Evolutionary conservation across 2,113 vertebrate species (phyloP).

Genomic region (Hoplias malabaricus): DNA sequence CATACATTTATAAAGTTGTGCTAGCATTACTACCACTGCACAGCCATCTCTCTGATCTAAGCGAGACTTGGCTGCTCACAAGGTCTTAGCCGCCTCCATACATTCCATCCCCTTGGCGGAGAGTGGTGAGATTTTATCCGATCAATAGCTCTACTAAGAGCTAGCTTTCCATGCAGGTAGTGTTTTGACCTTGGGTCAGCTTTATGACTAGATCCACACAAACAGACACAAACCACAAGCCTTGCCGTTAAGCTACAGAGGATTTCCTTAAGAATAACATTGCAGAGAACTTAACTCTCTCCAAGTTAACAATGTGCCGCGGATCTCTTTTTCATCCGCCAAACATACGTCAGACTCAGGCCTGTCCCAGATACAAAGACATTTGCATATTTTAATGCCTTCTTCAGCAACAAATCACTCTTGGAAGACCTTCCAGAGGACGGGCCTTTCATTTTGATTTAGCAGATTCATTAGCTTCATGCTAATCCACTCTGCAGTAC

Average conservation of each 20-base stretch:
- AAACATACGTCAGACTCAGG: background rate
- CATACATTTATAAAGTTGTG: background rate
- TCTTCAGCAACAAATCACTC: background rate
- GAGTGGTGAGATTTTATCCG: background rate
- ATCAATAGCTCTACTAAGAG: constrained; percentile 26
- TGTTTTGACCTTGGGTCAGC: constrained; percentile 3
- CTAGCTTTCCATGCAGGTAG: background rate
- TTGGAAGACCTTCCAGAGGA: background rate
- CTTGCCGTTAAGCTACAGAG: background rate
- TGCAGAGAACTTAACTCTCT: background rate
- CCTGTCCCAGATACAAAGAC: background rate
- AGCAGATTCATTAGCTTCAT: background rate
- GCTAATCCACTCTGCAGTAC: background rate
- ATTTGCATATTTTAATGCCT: background rate
- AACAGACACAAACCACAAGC: background rate
- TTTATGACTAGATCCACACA: background rate
- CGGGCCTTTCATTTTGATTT: background rate
- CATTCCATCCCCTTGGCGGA: constrained; percentile 13
- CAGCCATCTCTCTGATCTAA: background rate
- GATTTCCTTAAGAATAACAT: background rate
- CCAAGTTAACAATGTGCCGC: background rate
- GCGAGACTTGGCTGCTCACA: background rate
- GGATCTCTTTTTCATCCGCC: background rate
- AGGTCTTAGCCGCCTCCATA: constrained; percentile 1
- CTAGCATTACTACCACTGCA: background rate